Percentiles rank a stretch among this genome's conserved stretches.
phyloP scores from a whole-genome alignment of 2,888 invertebrate species.

The Aphidoletes aphidimyza region DNA sequence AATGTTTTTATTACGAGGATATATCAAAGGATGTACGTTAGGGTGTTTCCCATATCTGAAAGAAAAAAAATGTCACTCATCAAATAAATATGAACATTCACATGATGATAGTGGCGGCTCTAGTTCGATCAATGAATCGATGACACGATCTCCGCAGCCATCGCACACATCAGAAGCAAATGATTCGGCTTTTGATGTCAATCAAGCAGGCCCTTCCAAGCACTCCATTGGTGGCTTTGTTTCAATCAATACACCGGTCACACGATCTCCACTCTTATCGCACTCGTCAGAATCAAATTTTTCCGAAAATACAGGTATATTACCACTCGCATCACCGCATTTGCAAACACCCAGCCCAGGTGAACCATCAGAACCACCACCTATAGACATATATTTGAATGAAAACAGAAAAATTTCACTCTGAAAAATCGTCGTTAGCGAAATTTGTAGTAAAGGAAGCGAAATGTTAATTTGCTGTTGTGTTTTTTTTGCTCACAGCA shows the following conservation, averaged over 20 bases:
- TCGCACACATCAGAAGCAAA: conserved; percentile 10
- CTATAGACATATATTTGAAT: conserved; percentile 3
- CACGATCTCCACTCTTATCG: conserved; percentile 3
- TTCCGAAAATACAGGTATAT: conserved; percentile 3
- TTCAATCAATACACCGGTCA: conserved; percentile 3
- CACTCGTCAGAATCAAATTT: not conserved
- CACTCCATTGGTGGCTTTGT: not conserved
- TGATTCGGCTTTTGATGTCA: conserved; percentile 3
- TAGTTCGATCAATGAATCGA: not conserved
- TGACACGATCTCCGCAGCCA: not conserved
- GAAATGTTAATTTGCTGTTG: too few species aligned
- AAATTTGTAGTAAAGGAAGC: too few species aligned
- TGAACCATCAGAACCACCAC: not conserved
- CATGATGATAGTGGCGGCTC: not conserved
- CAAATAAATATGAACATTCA: not conserved
- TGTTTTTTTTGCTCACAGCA: too few species aligned
- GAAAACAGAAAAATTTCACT: not conserved
- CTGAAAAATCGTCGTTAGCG: too few species aligned
- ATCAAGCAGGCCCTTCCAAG: not conserved
- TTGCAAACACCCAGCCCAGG: conserved; percentile 3
- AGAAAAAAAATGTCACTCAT: too few species aligned
- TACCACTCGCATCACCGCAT: conserved; percentile 3
- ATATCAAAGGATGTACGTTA: too few species aligned
- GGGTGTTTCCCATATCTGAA: too few species aligned
- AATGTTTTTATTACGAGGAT: too few species aligned